phyloP scores from a whole-genome alignment of 1,140 invertebrate species.

The Bombus haemorrhoidalis region DNA sequence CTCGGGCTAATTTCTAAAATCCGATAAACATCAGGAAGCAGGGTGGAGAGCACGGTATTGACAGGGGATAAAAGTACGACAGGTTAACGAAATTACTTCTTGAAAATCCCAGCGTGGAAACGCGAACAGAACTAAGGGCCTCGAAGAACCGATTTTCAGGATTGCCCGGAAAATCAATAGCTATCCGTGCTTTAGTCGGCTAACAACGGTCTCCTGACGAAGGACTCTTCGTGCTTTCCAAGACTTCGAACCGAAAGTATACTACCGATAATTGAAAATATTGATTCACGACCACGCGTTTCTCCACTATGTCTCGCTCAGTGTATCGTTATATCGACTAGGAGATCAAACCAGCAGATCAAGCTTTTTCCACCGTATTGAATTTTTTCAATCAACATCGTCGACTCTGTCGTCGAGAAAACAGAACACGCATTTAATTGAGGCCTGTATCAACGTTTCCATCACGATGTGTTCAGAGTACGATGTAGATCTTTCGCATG shows the following conservation, averaged over 20 bases:
- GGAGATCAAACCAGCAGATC: not conserved
- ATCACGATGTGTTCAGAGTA: not conserved
- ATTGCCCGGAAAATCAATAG: slow-evolving; percentile 54
- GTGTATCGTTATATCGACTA: not conserved
- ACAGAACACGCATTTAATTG: not conserved
- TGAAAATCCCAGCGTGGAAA: slow-evolving; percentile 41
- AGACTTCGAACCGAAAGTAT: slow-evolving; percentile 9
- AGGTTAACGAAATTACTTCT: slow-evolving; percentile 53
- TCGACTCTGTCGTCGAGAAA: not conserved
- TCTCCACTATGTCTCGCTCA: not conserved
- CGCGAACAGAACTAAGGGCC: slow-evolving; percentile 11
- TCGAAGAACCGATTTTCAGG: slow-evolving; percentile 49
- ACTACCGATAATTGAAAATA: slow-evolving; percentile 50
- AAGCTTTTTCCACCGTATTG: not conserved
- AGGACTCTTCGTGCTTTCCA: slow-evolving; percentile 4
- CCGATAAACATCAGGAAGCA: slow-evolving; percentile 42
- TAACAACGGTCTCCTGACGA: slow-evolving; percentile 39
- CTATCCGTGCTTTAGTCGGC: slow-evolving; percentile 26
- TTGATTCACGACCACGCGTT: slow-evolving; percentile 37
- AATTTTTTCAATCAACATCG: slow-evolving; percentile 20
- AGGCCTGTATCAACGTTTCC: not conserved
- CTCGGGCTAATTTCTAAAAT: slow-evolving; percentile 42
- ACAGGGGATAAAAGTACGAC: slow-evolving; percentile 27
- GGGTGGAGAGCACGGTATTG: slow-evolving; percentile 4
- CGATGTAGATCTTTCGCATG: not conserved